A percentile compares a stretch with the other conserved stretches of the same genome.
Conservation (phyloP, 1,140 invertebrate species). For the Halyomorpha halys region DNA sequence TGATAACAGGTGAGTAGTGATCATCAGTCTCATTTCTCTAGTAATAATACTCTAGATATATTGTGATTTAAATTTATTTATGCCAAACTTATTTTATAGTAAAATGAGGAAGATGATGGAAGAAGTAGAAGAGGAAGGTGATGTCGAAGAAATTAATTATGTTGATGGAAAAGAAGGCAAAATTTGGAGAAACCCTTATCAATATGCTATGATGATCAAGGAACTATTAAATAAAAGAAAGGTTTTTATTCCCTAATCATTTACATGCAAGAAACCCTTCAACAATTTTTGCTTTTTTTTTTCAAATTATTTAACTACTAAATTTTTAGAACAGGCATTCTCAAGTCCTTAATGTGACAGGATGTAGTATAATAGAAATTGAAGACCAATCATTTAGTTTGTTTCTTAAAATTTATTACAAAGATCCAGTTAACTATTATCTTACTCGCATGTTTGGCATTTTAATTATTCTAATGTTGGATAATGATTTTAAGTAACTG, state of each 20-base stretch:
- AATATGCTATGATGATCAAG: slow-evolving; percentile 30
- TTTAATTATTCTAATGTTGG: background rate
- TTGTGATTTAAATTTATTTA: background rate
- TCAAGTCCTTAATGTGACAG: too few relatives aligned
- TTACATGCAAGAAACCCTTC: too few relatives aligned
- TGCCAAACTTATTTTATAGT: background rate
- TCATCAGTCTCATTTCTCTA: too few relatives aligned
- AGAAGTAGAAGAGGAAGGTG: slow-evolving; percentile 28
- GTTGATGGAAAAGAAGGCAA: slow-evolving; percentile 27
- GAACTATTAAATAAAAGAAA: slow-evolving; percentile 28
- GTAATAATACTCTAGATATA: too few relatives aligned
- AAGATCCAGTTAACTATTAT: background rate
- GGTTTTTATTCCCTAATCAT: slow-evolving; percentile 21
- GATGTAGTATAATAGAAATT: background rate
- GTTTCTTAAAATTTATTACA: background rate
- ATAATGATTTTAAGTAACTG: background rate
- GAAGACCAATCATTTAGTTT: background rate
- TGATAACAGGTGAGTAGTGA: background rate
- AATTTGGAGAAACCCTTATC: slow-evolving; percentile 24
- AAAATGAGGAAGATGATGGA: background rate
- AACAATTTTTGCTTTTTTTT: too few relatives aligned
- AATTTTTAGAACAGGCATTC: too few relatives aligned
- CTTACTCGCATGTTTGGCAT: background rate
- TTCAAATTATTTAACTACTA: too few relatives aligned
- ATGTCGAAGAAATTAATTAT: slow-evolving; percentile 24